Evolutionary conservation across 2,797 vertebrate genomes (phyloP), one percentile per base, ranked within the genome.

Genomic region (Oryzias sinensis): DNA sequence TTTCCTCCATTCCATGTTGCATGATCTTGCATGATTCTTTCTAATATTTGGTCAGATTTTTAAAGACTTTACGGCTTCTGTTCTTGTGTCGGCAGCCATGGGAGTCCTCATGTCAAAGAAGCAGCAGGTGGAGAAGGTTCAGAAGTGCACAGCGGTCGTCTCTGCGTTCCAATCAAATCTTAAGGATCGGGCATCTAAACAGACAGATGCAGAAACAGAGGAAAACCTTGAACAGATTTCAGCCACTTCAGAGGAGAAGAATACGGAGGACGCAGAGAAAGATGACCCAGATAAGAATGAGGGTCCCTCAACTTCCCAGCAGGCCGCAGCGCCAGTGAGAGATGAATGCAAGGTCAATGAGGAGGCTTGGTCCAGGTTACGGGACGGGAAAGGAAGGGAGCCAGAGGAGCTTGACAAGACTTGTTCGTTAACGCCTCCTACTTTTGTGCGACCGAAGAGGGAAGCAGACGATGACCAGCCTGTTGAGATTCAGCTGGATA

Each of bases 101-200:
- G 97, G 97, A 71, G 97, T 98, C 70, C 89, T 99, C 17, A 89
- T 89, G 89, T 91, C 89, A 93, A 96, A 95, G 88, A 93, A 95
- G 74, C 95, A 98, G 90, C 96, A 96, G n/a, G 96, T 98, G 88
- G 95, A 98, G 87, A 96, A 96, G 90, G 97, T 98, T 54, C 97
- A 98, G 89, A 98, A 95, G 82, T 96, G 96, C 88, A 98, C 76
- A 45, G 89, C 93, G 18, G 97, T 97, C 0, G 95, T 98, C 65
- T 95, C 94, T 0, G 97, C 97, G 52, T 98, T 98, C 81, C 96
- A 97, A 79, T 90, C 95, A 0, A 95, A 95, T 46, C 50, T 99
- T 16, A 93, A 93, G 68, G 95, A 97, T 1, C 93, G 93, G 1
- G 56, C 93, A 0, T 56, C 82, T 11, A 92, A 88, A 29, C 83